Percentiles rank a stretch among this genome's conserved stretches.
phyloP scores from a whole-genome alignment of 2,888 invertebrate species.

The Tipula helvola region DNA sequence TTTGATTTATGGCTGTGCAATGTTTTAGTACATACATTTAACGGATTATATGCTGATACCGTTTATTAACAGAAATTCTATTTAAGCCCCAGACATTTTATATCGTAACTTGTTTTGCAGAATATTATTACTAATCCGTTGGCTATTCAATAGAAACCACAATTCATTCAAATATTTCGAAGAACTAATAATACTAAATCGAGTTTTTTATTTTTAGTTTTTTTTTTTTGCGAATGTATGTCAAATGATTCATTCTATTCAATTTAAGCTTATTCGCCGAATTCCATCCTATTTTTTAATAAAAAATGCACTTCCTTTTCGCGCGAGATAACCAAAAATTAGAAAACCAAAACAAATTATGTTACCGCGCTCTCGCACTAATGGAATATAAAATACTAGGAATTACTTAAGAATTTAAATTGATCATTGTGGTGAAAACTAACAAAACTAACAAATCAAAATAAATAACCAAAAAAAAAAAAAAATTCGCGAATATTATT shows the following conservation, averaged over 20 bases:
- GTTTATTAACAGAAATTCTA: too few species aligned
- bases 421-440: background rate
- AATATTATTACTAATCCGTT: background rate
- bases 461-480: background rate
- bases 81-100: too few species aligned
- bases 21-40: background rate
- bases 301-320: background rate
- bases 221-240: background rate
- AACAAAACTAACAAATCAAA: background rate
- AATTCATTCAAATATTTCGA: background rate
- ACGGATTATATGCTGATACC: background rate
- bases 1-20: background rate
- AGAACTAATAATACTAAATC: background rate
- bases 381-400: background rate
- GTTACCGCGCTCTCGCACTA: background rate
- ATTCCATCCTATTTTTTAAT: background rate
- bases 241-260: background rate
- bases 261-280: background rate
- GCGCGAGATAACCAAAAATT: background rate
- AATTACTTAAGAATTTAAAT: background rate
- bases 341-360: background rate
- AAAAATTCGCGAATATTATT: background rate
- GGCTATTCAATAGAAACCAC: background rate
- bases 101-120: background rate
- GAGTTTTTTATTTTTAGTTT: too few species aligned